Base-by-base conservation (phyloP, 2,113 vertebrate genomes). In the Indri indri region DNA sequence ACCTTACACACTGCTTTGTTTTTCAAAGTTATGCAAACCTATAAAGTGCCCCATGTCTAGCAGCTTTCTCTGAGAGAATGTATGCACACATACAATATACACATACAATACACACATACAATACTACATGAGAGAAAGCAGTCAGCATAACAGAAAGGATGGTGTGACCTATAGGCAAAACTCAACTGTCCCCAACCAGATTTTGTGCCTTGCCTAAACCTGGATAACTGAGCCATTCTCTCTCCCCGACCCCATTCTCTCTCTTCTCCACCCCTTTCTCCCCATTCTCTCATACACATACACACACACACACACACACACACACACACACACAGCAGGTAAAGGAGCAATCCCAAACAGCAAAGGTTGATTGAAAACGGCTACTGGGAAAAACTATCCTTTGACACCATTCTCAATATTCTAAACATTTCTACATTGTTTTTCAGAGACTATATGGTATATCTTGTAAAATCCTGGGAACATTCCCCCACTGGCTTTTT, bases 341-440 rank as follows among this genome's bases (percentile, higher is more conserved):
- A 74, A 90, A 47, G 6, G 1, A 23, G 37, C 30, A 81, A 95
- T 61, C 63, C 40, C 88, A 74, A 94, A 91, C 16, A 88, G 45
- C 20, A 80, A 94, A 80, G 11, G 32, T 40, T 94, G 34, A 88
- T 63, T 74, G 30, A 92, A 94, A 94, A 20, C 27, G 0, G n/a
- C 20, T 92, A 84, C 66, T 66, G 45, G 57, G 16, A 84, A 83
- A 63, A 95, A 95, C 17, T 66, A 65, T 57, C 14, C 79, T 84
- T 92, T 66, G 6, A 92, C 8, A 84, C 17, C 34, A 86, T 2
- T 50, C 11, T 68, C 22, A 80, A 85, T 74, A 30, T 89, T 90
- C 73, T 79, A 94, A 94, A 92, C 50, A 70, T 90, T 68, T 90
- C 74, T 37, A 86, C 9, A 63, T 65, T 68, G 50, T 65, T 90